These are phyloP conservation scores for Polyommatus iphigenia DNA, from an alignment of 2,888 invertebrate species.

Conservation along the genomic window DNA sequence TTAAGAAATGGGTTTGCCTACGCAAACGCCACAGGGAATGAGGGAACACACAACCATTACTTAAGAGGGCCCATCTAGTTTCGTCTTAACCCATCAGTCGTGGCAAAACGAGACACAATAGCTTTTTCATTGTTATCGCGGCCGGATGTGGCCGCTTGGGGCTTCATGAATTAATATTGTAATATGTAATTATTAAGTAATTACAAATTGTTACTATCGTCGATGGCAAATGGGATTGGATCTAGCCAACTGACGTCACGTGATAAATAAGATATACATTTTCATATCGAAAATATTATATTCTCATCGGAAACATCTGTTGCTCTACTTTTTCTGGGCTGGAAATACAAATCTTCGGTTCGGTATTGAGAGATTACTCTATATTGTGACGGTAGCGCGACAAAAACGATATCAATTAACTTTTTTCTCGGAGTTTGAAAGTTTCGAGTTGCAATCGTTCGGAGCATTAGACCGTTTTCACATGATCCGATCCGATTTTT, in stretches of 20 bases:
- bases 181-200: neutral
- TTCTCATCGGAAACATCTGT: conserved; percentile 37
- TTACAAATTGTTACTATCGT: neutral
- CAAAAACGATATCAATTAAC: conserved; percentile 75
- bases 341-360: conserved; percentile 51
- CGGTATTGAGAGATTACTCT: conserved; percentile 64
- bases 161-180: too few species aligned
- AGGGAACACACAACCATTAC: neutral
- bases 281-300: neutral
- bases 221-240: neutral
- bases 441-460: conserved; percentile 69
- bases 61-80: neutral
- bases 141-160: too few species aligned
- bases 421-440: conserved; percentile 59
- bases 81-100: too few species aligned
- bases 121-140: too few species aligned
- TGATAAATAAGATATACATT: neutral
- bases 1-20: neutral
- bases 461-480: conserved; percentile 42
- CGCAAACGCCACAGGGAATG: neutral
- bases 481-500: conserved; percentile 46
- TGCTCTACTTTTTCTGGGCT: conserved; percentile 46
- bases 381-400: conserved; percentile 63
- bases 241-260: neutral
- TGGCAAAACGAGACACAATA: too few species aligned